phyloP scores from a whole-genome alignment of 1,140 invertebrate species.

The Drosophila virilis region DNA sequence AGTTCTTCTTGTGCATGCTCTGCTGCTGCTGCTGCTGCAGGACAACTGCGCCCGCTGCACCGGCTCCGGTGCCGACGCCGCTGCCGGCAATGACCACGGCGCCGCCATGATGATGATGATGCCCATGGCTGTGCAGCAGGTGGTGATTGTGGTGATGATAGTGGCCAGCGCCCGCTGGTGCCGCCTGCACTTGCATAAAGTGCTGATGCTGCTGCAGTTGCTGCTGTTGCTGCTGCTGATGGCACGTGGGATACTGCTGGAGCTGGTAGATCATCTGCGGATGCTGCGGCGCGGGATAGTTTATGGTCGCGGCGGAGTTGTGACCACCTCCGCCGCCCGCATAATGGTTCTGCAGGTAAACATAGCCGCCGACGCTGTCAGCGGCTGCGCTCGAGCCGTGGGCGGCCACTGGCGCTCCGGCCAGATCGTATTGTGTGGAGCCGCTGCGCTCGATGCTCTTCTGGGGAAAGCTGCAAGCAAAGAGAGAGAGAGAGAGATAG shows the following conservation, averaged over 20 bases:
- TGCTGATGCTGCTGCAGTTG: conserved; percentile 55
- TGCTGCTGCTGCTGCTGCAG: conserved; percentile 84
- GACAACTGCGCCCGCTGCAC: conserved; percentile 84
- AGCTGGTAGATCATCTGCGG: conserved; percentile 81
- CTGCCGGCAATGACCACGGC: conserved; percentile 82
- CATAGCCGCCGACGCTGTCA: conserved; percentile 76
- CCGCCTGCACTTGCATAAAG: conserved; percentile 70
- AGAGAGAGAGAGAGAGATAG: neutral
- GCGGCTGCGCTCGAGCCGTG: conserved; percentile 57
- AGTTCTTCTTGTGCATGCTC: conserved; percentile 88
- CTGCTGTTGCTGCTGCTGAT: conserved; percentile 78
- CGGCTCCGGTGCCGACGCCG: conserved; percentile 76
- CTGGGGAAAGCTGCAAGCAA: conserved; percentile 81
- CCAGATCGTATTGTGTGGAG: conserved; percentile 77
- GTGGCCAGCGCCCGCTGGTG: conserved; percentile 85
- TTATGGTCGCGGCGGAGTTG: conserved; percentile 67
- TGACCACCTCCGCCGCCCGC: conserved; percentile 72
- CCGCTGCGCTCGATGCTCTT: conserved; percentile 82
- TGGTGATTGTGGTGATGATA: conserved; percentile 80
- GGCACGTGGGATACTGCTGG: conserved; percentile 81
- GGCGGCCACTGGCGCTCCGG: conserved; percentile 53
- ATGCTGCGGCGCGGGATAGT: conserved; percentile 76
- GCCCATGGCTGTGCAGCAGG: conserved; percentile 83
- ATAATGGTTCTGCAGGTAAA: conserved; percentile 83
- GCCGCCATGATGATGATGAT: conserved; percentile 84